Evolutionary conservation across 2,797 vertebrate genomes (phyloP).

Genomic region (Agapornis canus): DNA sequence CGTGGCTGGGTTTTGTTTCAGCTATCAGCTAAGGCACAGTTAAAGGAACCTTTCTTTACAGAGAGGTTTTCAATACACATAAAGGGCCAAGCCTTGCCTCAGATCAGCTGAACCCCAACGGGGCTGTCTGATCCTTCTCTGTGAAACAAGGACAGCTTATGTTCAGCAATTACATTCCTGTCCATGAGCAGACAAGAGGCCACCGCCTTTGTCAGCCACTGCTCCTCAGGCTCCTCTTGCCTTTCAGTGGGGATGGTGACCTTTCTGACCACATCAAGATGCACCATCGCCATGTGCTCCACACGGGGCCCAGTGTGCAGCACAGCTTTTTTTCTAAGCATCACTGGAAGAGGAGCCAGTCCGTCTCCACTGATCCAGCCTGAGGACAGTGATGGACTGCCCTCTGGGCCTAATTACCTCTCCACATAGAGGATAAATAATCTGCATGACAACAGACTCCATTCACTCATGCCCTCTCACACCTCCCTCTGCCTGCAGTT

Average conservation of each 20-base stretch:
- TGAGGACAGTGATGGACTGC: constrained; percentile 62
- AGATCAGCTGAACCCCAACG: constrained; percentile 32
- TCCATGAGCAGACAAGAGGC: constrained; percentile 23
- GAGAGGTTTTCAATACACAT: constrained; percentile 9
- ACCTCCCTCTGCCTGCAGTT: neutral
- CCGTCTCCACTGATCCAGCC: neutral
- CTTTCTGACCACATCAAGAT: constrained; percentile 67
- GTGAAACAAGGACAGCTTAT: constrained; percentile 65
- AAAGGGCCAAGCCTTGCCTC: constrained; percentile 8
- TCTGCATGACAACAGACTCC: constrained; percentile 59
- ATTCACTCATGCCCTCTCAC: constrained; percentile 48
- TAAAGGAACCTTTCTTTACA: constrained; percentile 49
- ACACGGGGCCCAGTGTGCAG: constrained; percentile 2
- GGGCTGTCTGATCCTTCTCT: constrained; percentile 50
- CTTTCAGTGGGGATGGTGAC: constrained; percentile 27
- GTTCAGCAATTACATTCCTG: constrained; percentile 68
- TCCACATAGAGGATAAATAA: constrained; percentile 56
- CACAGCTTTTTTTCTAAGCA: neutral
- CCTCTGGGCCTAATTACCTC: constrained; percentile 58
- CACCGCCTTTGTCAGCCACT: constrained; percentile 49
- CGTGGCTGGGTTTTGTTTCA: constrained; percentile 43
- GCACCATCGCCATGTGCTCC: constrained; percentile 40
- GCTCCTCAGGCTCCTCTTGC: constrained; percentile 20
- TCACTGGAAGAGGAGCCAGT: constrained; percentile 21
- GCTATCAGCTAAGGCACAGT: constrained; percentile 24